Percentiles rank a stretch among this genome's conserved stretches.
Conservation (phyloP, 2,113 vertebrate genomes). For the Eclectus roratus region DNA sequence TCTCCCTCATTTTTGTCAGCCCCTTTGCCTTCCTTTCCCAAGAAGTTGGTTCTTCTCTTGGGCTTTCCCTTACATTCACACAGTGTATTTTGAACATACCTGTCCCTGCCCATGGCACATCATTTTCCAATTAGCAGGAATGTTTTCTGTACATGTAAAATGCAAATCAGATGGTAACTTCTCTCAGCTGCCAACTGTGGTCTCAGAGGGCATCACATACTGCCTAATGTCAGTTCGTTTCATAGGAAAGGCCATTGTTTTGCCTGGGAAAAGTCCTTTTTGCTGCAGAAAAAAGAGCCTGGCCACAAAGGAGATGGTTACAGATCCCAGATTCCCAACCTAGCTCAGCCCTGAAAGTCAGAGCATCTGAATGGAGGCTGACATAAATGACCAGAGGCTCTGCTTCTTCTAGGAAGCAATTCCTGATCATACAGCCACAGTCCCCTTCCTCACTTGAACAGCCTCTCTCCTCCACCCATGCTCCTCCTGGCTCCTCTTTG, state of each 20-base stretch:
- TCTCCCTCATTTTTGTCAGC: background rate
- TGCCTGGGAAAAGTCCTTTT: background rate
- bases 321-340: background rate
- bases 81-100: background rate
- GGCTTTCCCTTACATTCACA: background rate
- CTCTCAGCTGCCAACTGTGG: background rate
- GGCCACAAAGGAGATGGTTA: background rate
- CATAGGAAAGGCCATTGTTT: background rate
- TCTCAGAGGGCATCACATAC: background rate
- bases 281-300: background rate
- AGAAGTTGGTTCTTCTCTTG: background rate
- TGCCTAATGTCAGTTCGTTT: rapidly evolving
- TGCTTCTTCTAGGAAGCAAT: background rate
- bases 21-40: background rate
- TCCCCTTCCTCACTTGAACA: background rate
- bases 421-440: background rate
- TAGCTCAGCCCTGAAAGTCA: background rate
- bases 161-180: background rate
- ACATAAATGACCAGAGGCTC: background rate
- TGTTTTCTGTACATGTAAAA: background rate
- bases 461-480: background rate
- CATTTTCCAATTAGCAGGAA: background rate
- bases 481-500: background rate
- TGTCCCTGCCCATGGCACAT: background rate
- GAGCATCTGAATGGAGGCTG: background rate